Conservation (phyloP, 2,113 vertebrate genomes). For the Puma concolor region DNA sequence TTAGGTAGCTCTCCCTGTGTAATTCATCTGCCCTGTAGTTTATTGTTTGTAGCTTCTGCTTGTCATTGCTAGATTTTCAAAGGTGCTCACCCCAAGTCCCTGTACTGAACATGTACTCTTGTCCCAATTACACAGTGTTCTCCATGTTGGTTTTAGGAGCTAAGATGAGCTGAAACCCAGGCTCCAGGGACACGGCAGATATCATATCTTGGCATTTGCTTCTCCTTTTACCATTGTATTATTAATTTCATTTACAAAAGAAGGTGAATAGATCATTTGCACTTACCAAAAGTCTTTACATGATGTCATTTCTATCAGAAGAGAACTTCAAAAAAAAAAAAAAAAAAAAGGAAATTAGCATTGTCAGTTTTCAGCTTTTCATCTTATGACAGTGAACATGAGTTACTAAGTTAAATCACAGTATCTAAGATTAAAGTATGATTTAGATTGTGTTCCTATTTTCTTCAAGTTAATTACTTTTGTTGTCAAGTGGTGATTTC, state of each 20-base stretch:
- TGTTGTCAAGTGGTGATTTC: not conserved
- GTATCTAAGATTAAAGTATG: not conserved
- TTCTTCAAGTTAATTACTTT: conserved; percentile 5
- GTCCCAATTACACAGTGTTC: not conserved
- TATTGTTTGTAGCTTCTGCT: not conserved
- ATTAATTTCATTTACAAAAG: not conserved
- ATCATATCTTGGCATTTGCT: not conserved
- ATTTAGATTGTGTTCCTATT: not conserved
- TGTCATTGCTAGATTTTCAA: not conserved
- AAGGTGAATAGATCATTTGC: not conserved
- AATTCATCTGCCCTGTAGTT: not conserved
- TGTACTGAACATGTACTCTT: not conserved
- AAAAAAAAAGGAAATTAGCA: not conserved
- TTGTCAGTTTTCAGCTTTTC: not conserved
- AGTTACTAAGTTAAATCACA: not conserved
- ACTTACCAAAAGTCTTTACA: not conserved
- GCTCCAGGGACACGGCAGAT: not conserved
- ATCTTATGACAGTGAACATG: not conserved
- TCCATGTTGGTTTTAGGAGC: not conserved
- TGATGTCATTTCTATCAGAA: not conserved
- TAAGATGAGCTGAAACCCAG: not conserved
- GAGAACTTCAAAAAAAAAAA: not conserved
- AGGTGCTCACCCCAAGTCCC: not conserved
- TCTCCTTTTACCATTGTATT: not conserved
- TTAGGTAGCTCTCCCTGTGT: not conserved